Evolutionary conservation across 2,888 invertebrate species (phyloP), one percentile per base, ranked within the genome.

Genomic region (Oeneis ivallda): DNA sequence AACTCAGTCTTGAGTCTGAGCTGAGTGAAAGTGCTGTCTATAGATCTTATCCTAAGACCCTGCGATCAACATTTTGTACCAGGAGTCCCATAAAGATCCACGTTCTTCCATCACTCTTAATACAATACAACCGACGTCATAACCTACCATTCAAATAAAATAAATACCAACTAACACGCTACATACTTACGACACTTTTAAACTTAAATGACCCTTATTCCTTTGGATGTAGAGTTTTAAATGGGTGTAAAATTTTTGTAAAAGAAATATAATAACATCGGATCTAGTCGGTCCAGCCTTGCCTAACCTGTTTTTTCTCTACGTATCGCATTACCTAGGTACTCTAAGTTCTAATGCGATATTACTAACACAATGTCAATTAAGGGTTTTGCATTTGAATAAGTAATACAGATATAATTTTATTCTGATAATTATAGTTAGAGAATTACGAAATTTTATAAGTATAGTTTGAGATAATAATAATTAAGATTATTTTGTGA

Each of bases 281-380:
- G 52, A 57, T 43, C 61, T 50, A 64, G 66, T 65, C 60, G 34
- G 65, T 52, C 57, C 57, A 69, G 75, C 73, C 83, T 78, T 65
- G 80, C 72, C 64, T 65, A 84, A 90, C 90, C 89, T 82, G 90
- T 90, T 90, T 88, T 87, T 84, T 86, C 83, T 83, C 83, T 83
- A 78, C 80, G 72, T 84, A 84, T 86, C 85, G 72, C 68, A 72
- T 86, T 82, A 83, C 85, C 70, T 74, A 74, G 61, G 72, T 70
- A 67, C 72, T 74, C 74, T 74, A 72, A 73, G 65, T 74, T 74
- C 74, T 74, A 72, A 73, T 71, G 71, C 70, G 66, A 67, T 70
- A 70, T 68, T 68, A 68, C 62, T 64, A 58, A 68, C 67, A 69
- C 72, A 69, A 65, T 64, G 62, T 37, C 63, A 61, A 71, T 71